Conservation (phyloP, 2,888 invertebrate species). For the Acrobasis repandana region DNA sequence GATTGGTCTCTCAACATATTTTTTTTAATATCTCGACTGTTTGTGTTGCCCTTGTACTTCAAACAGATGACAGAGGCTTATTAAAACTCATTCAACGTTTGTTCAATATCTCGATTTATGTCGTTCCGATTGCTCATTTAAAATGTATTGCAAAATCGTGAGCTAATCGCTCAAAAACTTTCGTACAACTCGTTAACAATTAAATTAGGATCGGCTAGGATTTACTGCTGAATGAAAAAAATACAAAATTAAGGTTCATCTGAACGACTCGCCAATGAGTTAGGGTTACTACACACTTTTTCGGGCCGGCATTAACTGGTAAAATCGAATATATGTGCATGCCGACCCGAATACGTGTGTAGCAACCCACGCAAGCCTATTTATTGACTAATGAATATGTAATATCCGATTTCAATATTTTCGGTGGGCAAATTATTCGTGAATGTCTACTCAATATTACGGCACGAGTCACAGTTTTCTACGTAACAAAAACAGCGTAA, state of each 20-base stretch:
- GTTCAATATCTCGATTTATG: background rate
- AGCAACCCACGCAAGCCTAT: background rate
- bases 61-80: background rate
- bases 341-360: no score
- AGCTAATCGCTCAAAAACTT: no score
- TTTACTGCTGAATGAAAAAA: no score
- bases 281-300: no score
- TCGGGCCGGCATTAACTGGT: no score
- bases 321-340: no score
- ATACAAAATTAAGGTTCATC: background rate
- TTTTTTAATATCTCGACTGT: background rate
- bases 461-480: slow-evolving; percentile 31
- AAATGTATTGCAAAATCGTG: no score
- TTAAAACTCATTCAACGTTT: background rate
- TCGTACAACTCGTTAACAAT: no score
- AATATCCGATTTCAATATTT: slow-evolving; percentile 37
- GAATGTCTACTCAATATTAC: slow-evolving; percentile 29
- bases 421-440: slow-evolving; percentile 48
- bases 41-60: slow-evolving; percentile 6
- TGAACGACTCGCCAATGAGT: background rate
- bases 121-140: no score
- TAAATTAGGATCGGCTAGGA: no score
- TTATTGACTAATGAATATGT: slow-evolving; percentile 19
- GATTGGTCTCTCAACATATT: background rate
- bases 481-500: slow-evolving; percentile 5